phyloP scores from a whole-genome alignment of 2,888 invertebrate genomes.

The Epistrophe grossulariae region DNA sequence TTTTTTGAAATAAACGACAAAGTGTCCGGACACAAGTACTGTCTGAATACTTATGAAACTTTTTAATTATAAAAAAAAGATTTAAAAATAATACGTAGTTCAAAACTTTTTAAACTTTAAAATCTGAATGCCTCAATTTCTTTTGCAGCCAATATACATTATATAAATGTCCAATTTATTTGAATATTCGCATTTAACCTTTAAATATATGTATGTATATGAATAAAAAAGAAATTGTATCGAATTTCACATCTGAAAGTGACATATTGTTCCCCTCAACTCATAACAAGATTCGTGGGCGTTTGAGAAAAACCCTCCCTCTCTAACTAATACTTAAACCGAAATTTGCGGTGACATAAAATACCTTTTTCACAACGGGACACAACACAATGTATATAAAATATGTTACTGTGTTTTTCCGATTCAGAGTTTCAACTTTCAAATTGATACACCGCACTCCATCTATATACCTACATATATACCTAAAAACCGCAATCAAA shows the following conservation, averaged over 20 bases:
- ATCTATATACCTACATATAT: not conserved
- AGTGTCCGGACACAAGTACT: no score
- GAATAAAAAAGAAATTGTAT: conserved; percentile 19
- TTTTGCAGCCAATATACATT: not conserved
- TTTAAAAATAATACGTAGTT: no score
- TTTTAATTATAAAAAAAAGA: no score
- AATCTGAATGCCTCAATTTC: not conserved
- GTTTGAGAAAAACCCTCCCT: conserved; percentile 33
- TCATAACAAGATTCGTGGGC: conserved; percentile 45
- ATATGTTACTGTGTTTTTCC: not conserved
- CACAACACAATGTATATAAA: conserved; percentile 1
- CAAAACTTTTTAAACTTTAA: no score
- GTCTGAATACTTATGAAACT: no score
- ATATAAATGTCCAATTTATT: not conserved
- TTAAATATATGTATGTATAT: no score
- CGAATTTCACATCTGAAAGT: conserved; percentile 55
- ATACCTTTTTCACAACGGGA: conserved; percentile 69
- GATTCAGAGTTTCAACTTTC: conserved; percentile 60
- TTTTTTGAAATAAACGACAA: no score
- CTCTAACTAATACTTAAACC: not conserved
- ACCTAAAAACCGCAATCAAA: conserved; percentile 60
- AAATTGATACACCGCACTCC: conserved; percentile 46
- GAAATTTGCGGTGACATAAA: conserved; percentile 29
- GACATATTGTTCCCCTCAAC: conserved; percentile 56
- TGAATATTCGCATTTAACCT: not conserved